Base-by-base conservation (phyloP, 2,888 invertebrate genomes). In the Eupithecia centaureata region DNA sequence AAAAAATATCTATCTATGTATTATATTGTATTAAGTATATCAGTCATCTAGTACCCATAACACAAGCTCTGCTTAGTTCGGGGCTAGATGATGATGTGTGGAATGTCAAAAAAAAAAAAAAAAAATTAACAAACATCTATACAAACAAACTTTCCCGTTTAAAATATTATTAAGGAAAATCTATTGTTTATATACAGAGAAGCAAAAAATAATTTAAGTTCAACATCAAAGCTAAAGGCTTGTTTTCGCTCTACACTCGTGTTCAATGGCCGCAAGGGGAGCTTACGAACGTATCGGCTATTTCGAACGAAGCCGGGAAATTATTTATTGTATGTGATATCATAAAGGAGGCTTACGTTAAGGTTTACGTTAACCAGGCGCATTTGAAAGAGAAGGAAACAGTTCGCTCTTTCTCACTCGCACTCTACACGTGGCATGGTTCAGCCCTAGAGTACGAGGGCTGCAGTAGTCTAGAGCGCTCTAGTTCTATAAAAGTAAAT, bases 231-330 rank as follows among this genome's bases (percentile, higher is more conserved):
- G 28, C 28, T 51, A 51, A 51, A 1, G 7, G 27, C 25, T 5
- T 25, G 5, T 27, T 15, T n/a, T 27, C 15, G 27, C 5, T 57
- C 66, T 51, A 66, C 61, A 66, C 47, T 47, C 66, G 66, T 61
- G 66, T 47, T 58, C 47, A 66, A 35, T 57, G 61, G 18, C 51
- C 35, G 13, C 28, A 7, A 18, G 35, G 22, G 66, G 27, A 51
- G 66, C 61, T 61, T 66, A 66, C 22, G 15, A n/a, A 15, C 10
- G 22, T 47, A 25, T 25, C 30, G 30, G 10, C 18, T n/a, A 56
- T 56, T 56, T 30, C 54, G 18, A 56, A 28, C 28, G 30, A 56
- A 30, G 28, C 47, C 12, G 10, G 54, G 28, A 56, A 28, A 28
- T 30, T 56, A 56, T 30, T 30, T 56, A 30, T n/a, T 56, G n/a